phyloP scores from a whole-genome alignment of 2,888 invertebrate genomes.

The Erpobdella octoculata region DNA sequence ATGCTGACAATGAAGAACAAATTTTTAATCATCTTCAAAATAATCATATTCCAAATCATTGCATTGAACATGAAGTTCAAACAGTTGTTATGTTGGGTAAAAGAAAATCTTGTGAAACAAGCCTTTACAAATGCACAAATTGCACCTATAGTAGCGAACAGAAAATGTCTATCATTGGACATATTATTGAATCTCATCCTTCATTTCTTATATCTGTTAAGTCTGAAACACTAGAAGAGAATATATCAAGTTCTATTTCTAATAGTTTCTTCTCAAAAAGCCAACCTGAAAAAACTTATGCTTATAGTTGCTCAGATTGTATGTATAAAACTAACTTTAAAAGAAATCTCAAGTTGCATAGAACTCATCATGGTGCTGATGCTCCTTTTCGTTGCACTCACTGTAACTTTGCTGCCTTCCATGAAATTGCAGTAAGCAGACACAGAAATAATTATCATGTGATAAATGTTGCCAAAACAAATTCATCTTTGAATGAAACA shows the following conservation, averaged over 20 bases:
- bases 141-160: not conserved
- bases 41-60: slow-evolving; percentile 9
- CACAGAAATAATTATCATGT: slow-evolving; percentile 13
- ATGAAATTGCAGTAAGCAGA: not conserved
- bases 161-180: not conserved
- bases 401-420: slow-evolving; percentile 9
- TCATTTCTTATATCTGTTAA: not conserved
- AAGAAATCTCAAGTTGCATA: slow-evolving; percentile 7
- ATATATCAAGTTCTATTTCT: not conserved
- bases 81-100: not conserved
- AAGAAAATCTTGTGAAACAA: slow-evolving; percentile 10
- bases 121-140: slow-evolving; percentile 6
- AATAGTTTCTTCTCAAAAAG: not conserved
- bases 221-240: not conserved
- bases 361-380: slow-evolving; percentile 12
- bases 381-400: slow-evolving; percentile 5
- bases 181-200: not conserved
- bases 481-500: not conserved
- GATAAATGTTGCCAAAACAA: not conserved
- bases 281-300: not conserved
- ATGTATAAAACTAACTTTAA: slow-evolving; percentile 6
- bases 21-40: slow-evolving; percentile 9
- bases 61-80: slow-evolving; percentile 7
- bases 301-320: slow-evolving; percentile 2
- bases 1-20: slow-evolving; percentile 2